Evolutionary conservation across 2,113 vertebrate genomes (phyloP).

Genomic region (Rhipidura dahli): DNA sequence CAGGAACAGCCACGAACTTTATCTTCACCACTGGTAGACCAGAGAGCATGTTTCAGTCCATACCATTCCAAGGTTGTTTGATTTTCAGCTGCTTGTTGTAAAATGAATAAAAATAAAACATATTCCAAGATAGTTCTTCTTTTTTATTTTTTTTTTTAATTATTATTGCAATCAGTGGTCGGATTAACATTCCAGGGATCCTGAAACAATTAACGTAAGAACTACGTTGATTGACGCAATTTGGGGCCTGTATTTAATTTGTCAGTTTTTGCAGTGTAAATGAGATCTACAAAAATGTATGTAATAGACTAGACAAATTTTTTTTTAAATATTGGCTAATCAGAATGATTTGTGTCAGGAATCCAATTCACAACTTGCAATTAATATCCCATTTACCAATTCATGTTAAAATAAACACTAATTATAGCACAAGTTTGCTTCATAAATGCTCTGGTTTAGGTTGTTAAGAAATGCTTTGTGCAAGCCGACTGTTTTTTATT

Average conservation of each 20-base stretch:
- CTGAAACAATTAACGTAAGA: neutral
- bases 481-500: constrained; percentile 58
- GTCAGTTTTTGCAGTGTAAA: neutral
- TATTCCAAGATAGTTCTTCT: neutral
- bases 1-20: neutral
- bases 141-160: neutral
- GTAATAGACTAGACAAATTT: neutral
- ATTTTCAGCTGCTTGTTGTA: neutral
- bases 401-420: constrained; percentile 59
- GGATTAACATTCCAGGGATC: neutral
- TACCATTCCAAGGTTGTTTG: neutral
- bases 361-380: constrained; percentile 48
- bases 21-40: neutral
- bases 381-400: constrained; percentile 53
- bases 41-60: neutral
- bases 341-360: constrained; percentile 39
- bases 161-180: neutral
- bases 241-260: neutral
- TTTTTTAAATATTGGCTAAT: constrained; percentile 17
- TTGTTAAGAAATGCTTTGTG: constrained; percentile 58
- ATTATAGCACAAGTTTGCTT: constrained; percentile 52
- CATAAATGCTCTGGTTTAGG: constrained; percentile 51
- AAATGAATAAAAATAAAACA: neutral
- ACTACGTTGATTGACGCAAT: neutral
- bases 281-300: neutral